A percentile compares a stretch with the other conserved stretches of the same genome.
phyloP scores from a whole-genome alignment of 2,113 vertebrate genomes.

The Poeciliopsis prolifica region DNA sequence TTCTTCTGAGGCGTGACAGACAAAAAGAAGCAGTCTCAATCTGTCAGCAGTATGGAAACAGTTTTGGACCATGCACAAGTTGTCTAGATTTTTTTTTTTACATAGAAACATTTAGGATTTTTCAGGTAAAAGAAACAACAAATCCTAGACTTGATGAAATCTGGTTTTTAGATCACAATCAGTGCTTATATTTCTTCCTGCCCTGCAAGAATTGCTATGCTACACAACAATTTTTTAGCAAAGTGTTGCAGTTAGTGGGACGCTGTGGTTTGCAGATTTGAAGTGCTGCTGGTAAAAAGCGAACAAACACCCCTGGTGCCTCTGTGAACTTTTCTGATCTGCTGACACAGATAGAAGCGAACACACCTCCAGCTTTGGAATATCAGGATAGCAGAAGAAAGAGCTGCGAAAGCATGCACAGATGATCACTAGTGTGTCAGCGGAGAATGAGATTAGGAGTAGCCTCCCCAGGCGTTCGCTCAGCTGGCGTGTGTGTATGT shows the following conservation, averaged over 20 bases:
- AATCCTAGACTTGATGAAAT: too few species aligned
- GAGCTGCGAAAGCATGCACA: constrained; percentile 49
- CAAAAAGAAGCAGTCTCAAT: neutral
- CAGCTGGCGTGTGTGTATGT: constrained; percentile 31
- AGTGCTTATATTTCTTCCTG: neutral
- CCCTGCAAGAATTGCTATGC: neutral
- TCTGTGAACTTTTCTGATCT: constrained; percentile 57
- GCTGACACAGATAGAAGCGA: constrained; percentile 52
- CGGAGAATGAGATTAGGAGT: constrained; percentile 67
- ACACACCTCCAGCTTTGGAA: constrained; percentile 44
- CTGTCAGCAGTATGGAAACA: neutral
- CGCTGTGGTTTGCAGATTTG: constrained; percentile 51
- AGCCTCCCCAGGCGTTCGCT: constrained; percentile 53
- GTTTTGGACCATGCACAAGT: neutral
- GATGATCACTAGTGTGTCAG: constrained; percentile 65
- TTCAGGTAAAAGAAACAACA: too few species aligned
- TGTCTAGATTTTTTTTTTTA: neutral
- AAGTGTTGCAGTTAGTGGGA: constrained; percentile 27
- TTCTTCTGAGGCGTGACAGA: neutral
- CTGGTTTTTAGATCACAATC: neutral
- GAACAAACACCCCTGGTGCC: constrained; percentile 24
- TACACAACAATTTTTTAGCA: constrained; percentile 23
- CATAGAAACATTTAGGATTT: too few species aligned
- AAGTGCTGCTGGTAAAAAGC: constrained; percentile 43
- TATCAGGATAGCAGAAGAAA: constrained; percentile 10